phyloP scores from a whole-genome alignment of 2,888 invertebrate species.

The Caenorhabditis sp. region DNA sequence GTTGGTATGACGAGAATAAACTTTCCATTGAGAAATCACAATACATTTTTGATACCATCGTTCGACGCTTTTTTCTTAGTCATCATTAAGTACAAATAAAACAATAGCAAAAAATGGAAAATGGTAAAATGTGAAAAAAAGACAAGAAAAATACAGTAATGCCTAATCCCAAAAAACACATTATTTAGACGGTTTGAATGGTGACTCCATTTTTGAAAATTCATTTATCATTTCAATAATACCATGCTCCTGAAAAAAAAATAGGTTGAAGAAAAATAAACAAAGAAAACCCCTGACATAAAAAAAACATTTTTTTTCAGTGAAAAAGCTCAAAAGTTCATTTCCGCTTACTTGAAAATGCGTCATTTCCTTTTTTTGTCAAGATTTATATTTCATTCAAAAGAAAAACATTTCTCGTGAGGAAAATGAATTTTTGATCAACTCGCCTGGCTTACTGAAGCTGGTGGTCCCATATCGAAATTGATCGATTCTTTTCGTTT shows the following conservation, averaged over 20 bases:
- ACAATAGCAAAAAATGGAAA: background rate
- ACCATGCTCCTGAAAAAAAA: slow-evolving; percentile 46
- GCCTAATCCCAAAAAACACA: background rate
- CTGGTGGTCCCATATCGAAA: slow-evolving; percentile 44
- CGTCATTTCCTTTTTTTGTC: background rate
- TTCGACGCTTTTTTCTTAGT: slow-evolving; percentile 15
- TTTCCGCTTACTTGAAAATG: background rate
- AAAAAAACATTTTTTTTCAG: background rate
- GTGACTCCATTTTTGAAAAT: slow-evolving; percentile 58
- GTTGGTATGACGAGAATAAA: background rate
- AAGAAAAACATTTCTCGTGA: background rate
- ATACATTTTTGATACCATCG: slow-evolving; percentile 9
- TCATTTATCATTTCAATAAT: slow-evolving; percentile 59
- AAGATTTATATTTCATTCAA: background rate
- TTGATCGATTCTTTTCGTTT: slow-evolving; percentile 50
- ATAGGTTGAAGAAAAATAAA: background rate
- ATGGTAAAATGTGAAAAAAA: slow-evolving; percentile 1
- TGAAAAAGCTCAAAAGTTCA: background rate
- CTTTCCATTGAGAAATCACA: background rate
- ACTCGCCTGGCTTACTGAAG: background rate
- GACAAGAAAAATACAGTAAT: background rate
- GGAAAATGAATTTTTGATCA: too few relatives aligned
- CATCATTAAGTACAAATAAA: background rate
- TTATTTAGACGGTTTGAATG: slow-evolving; percentile 43
- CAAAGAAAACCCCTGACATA: background rate